A percentile compares a stretch with the other conserved stretches of the same genome.
Conservation (phyloP, 2,113 vertebrate genomes). For the Clarias macrocephalus region DNA sequence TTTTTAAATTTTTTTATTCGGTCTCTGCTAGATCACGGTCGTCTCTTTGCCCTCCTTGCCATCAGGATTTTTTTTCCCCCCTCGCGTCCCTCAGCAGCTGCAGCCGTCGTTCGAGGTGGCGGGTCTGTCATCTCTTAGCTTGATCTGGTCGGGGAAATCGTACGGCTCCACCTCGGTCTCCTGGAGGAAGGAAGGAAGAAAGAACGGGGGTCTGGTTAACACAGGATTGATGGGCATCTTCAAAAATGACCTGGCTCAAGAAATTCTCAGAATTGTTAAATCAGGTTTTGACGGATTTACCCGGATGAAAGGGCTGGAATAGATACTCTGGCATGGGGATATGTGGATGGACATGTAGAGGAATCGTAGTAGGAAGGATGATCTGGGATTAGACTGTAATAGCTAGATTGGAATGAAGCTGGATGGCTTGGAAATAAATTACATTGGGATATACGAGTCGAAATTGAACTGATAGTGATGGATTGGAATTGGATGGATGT, state of each 20-base stretch:
- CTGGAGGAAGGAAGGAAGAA: conserved; percentile 57
- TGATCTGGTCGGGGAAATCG: conserved; percentile 89
- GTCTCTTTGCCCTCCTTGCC: not conserved
- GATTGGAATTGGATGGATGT: not conserved
- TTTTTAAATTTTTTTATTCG: not conserved
- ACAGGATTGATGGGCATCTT: not conserved
- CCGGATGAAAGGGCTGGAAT: not conserved
- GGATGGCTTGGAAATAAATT: not conserved
- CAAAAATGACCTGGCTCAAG: not conserved
- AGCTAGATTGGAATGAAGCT: not conserved
- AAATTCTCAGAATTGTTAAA: not conserved
- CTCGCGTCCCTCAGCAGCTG: conserved; percentile 77
- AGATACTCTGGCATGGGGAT: not conserved
- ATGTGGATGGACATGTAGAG: too few relatives aligned
- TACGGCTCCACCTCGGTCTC: conserved; percentile 88
- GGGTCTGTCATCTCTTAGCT: conserved; percentile 83
- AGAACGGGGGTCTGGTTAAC: not conserved
- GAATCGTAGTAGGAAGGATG: not conserved
- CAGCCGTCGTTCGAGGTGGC: conserved; percentile 76
- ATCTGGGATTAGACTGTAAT: too few relatives aligned
- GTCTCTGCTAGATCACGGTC: conserved; percentile 28
- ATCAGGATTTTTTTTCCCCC: not conserved
- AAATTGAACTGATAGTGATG: not conserved
- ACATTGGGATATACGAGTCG: not conserved
- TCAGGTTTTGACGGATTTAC: not conserved